phyloP scores from a whole-genome alignment of 2,113 vertebrate species.

The Mustela nigripes region DNA sequence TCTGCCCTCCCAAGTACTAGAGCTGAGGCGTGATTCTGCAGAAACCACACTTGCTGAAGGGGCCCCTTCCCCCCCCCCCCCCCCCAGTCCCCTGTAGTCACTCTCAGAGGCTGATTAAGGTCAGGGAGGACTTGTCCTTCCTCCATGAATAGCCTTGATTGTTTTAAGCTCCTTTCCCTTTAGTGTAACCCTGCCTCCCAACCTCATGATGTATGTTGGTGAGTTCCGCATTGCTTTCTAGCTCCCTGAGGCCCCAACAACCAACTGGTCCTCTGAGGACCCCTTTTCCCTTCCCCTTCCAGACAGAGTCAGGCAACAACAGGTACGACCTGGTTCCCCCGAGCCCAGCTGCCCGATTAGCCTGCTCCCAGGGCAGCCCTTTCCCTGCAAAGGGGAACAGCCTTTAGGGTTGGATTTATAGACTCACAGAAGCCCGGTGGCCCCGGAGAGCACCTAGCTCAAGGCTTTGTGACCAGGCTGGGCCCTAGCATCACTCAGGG shows the following conservation, averaged over 20 bases:
- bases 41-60: neutral
- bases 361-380: neutral
- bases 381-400: neutral
- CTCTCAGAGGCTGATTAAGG: neutral
- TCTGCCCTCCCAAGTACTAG: neutral
- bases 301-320: neutral
- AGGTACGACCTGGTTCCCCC: neutral
- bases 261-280: neutral
- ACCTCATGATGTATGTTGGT: neutral
- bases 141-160: neutral
- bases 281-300: neutral
- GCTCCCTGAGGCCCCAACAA: neutral
- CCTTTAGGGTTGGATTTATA: neutral
- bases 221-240: neutral
- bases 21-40: neutral
- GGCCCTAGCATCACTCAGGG: neutral
- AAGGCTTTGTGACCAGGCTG: neutral
- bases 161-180: neutral
- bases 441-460: neutral
- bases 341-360: neutral
- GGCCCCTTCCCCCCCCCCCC: neutral
- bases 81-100: neutral
- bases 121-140: neutral
- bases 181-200: neutral
- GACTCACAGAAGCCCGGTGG: neutral